phyloP scores from a whole-genome alignment of 1,140 invertebrate species.

The Drosophila grimshawi region DNA sequence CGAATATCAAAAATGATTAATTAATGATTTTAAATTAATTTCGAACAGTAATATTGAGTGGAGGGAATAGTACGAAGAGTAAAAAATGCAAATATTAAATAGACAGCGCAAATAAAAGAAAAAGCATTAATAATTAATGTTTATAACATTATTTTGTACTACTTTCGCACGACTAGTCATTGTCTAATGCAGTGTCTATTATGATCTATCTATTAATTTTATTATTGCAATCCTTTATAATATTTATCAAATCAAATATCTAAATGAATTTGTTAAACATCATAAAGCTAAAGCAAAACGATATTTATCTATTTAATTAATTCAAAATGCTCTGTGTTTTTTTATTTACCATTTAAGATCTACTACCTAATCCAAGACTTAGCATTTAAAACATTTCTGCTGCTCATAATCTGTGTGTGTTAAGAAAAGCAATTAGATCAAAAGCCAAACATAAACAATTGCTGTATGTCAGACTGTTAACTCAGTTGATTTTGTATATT shows the following conservation, averaged over 20 bases:
- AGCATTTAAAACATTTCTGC: background rate
- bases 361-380: background rate
- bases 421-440: conserved; percentile 1
- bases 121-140: background rate
- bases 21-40: conserved; percentile 42
- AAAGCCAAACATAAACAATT: conserved; percentile 13
- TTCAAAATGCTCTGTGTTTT: background rate
- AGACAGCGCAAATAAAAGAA: background rate
- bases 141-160: background rate
- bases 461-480: background rate
- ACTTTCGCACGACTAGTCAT: too few relatives aligned
- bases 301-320: too few relatives aligned
- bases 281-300: too few relatives aligned
- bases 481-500: background rate
- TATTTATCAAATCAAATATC: too few relatives aligned
- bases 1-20: conserved; percentile 42
- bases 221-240: too few relatives aligned
- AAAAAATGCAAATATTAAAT: background rate
- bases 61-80: background rate
- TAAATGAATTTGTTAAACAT: too few relatives aligned
- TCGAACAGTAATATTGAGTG: background rate
- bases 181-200: too few relatives aligned
- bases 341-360: background rate
- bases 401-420: background rate
- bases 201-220: too few relatives aligned